Conservation (phyloP, 2,797 vertebrate species). For the Chelmon rostratus region DNA sequence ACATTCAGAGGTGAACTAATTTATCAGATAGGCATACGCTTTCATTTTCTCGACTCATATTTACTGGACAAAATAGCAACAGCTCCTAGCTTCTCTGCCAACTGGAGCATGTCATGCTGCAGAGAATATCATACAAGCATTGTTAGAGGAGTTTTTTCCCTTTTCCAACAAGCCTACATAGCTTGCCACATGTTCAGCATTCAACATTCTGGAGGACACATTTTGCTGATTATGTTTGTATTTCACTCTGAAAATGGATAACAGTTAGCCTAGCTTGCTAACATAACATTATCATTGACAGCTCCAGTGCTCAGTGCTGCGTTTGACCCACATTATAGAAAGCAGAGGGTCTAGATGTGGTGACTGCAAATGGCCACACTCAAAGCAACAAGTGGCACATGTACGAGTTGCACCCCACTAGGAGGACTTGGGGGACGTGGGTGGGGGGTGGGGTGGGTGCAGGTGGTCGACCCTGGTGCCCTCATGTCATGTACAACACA, state of each 20-base stretch:
- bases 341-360: not conserved
- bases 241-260: not conserved
- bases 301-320: no score
- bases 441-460: no score
- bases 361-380: not conserved
- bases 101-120: not conserved
- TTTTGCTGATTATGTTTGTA: no score
- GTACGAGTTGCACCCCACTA: no score
- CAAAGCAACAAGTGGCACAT: no score
- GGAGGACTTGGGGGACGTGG: no score
- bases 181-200: no score
- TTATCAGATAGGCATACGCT: not conserved
- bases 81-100: not conserved
- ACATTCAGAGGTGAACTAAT: slow-evolving; percentile 1
- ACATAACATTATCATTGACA: no score
- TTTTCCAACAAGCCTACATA: slow-evolving; percentile 3
- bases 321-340: not conserved
- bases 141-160: not conserved
- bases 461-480: no score
- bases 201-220: not conserved
- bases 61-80: not conserved
- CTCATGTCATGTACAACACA: no score
- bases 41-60: not conserved
- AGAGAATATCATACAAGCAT: not conserved
- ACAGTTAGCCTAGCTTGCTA: not conserved